Evolutionary conservation across 2,113 vertebrate genomes (phyloP).

Genomic region (Elaphurus davidianus): DNA sequence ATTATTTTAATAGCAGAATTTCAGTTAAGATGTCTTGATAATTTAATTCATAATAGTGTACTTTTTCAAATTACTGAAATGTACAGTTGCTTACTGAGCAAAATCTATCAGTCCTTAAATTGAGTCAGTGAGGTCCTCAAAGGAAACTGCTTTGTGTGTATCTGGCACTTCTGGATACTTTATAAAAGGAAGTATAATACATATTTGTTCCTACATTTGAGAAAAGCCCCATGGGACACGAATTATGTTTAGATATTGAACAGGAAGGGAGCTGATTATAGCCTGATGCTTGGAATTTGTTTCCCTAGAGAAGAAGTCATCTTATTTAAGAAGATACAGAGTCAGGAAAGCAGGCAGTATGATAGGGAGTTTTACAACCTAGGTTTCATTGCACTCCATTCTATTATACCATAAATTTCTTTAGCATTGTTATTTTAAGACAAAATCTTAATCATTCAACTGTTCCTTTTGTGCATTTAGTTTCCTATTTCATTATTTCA

Average conservation of each 20-base stretch:
- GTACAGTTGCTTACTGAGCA: background rate
- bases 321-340: background rate
- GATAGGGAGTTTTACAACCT: background rate
- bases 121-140: background rate
- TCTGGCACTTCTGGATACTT: background rate
- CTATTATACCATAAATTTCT: background rate
- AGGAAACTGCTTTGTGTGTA: background rate
- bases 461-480: constrained; percentile 23
- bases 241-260: background rate
- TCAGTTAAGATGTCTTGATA: background rate
- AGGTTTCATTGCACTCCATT: background rate
- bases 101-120: background rate
- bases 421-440: constrained; percentile 16
- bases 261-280: background rate
- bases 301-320: background rate
- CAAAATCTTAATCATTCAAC: background rate
- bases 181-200: background rate
- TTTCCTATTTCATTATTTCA: constrained; percentile 27
- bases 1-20: background rate
- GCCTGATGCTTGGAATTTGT: background rate
- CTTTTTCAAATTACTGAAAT: background rate
- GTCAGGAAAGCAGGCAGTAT: background rate
- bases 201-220: background rate
- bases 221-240: background rate
- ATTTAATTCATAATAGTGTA: background rate